phyloP scores from a whole-genome alignment of 2,888 invertebrate genomes.

The Cataglyphis altisquamis region DNA sequence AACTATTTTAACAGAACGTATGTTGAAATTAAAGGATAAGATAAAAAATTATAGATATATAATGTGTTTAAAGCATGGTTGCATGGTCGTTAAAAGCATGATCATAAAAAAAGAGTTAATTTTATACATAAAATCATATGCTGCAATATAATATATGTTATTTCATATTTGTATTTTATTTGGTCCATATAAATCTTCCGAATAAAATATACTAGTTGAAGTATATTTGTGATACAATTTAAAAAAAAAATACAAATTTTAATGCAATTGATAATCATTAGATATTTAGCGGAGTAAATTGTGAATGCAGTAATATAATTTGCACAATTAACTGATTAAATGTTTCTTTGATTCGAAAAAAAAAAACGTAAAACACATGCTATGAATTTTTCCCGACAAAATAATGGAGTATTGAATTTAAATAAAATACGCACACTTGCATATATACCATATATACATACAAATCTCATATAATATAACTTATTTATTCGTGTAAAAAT shows the following conservation, averaged over 20 bases:
- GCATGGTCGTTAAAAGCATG: too few species aligned
- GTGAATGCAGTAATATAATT: neutral
- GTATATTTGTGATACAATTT: neutral
- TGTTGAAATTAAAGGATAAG: neutral
- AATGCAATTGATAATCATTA: neutral
- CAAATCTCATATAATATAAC: neutral
- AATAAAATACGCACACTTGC: neutral
- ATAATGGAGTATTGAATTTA: slow-evolving; percentile 22
- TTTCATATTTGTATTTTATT: neutral
- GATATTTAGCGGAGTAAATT: neutral
- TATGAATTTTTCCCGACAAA: neutral
- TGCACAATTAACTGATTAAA: neutral
- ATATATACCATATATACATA: neutral
- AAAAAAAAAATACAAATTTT: neutral
- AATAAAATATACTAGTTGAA: neutral
- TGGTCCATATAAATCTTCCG: neutral
- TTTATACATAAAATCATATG: neutral
- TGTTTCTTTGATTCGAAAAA: neutral
- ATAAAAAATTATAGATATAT: neutral
- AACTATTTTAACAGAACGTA: too few species aligned
- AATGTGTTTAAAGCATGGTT: neutral
- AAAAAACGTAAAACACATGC: neutral
- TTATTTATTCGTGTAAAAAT: slow-evolving; percentile 1
- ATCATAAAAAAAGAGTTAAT: neutral
- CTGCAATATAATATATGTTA: neutral